Evolutionary conservation across 2,113 vertebrate species (phyloP).

Genomic region (Sinocyclocheilus maitianheensis): DNA sequence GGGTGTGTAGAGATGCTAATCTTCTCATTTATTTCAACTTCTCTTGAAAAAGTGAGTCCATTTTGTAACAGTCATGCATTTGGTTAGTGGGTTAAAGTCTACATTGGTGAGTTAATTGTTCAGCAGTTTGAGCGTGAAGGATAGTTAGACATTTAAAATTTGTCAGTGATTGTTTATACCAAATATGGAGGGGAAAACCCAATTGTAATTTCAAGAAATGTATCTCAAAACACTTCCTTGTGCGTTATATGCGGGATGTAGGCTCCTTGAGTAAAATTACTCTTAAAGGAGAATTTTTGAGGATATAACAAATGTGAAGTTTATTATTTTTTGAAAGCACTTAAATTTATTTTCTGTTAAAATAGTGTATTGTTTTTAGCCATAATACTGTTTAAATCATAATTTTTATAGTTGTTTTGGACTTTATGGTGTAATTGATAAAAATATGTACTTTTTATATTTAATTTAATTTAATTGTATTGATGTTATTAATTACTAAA

Average conservation of each 20-base stretch:
- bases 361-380: too few relatives aligned
- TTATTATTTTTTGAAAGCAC: neutral
- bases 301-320: neutral
- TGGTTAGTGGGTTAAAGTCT: neutral
- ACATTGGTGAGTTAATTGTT: neutral
- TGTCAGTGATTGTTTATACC: neutral
- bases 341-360: neutral
- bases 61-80: neutral
- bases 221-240: slow-evolving; percentile 3
- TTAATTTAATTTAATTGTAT: neutral
- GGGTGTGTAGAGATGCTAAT: neutral
- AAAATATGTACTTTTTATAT: neutral
- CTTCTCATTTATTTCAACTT: neutral
- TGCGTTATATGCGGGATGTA: neutral
- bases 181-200: neutral
- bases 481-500: neutral
- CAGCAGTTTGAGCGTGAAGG: neutral
- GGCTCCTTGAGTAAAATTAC: neutral
- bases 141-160: neutral
- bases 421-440: neutral
- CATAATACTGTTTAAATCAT: too few relatives aligned
- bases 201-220: neutral
- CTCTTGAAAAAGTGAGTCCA: neutral
- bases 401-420: too few relatives aligned
- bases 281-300: neutral